Evolutionary conservation across 53 echinoderm and acorn worm species (phyloP).

Genomic region (Stichopus horrens): DNA sequence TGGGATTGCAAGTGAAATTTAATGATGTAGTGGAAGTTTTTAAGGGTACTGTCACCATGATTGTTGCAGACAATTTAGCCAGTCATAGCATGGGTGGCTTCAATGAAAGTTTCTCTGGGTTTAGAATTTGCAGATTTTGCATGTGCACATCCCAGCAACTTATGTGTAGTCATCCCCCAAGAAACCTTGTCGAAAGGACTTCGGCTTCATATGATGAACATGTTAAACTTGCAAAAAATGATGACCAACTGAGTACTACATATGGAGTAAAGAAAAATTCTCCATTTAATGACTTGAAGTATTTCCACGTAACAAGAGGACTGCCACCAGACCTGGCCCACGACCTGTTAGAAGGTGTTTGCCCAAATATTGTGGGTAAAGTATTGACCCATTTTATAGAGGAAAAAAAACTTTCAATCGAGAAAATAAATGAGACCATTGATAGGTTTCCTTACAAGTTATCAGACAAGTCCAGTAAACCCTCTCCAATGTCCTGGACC

Average conservation of each 20-base stretch:
- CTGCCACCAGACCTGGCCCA: slow-evolving; percentile 58
- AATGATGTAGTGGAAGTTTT: slow-evolving; percentile 50
- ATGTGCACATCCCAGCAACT: slow-evolving; percentile 48
- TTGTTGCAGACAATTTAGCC: slow-evolving; percentile 64
- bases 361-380: slow-evolving; percentile 52
- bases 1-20: slow-evolving; percentile 14
- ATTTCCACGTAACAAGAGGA: slow-evolving; percentile 56
- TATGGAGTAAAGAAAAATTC: slow-evolving; percentile 62
- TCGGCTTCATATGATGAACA: slow-evolving; percentile 51
- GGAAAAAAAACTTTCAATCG: slow-evolving; percentile 19
- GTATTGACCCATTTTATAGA: slow-evolving; percentile 23
- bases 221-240: slow-evolving; percentile 20
- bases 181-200: slow-evolving; percentile 35
- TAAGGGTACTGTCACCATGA: slow-evolving; percentile 55
- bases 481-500: slow-evolving; percentile 11
- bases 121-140: slow-evolving; percentile 58
- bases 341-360: slow-evolving; percentile 68
- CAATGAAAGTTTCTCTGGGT: slow-evolving; percentile 49
- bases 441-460: slow-evolving; percentile 29
- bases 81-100: slow-evolving; percentile 67
- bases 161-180: neutral
- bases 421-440: slow-evolving; percentile 43
- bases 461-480: slow-evolving; percentile 47
- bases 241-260: slow-evolving; percentile 37
- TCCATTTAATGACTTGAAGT: slow-evolving; percentile 52